phyloP scores from a whole-genome alignment of 1,140 invertebrate genomes.

The Drosophila varians region DNA sequence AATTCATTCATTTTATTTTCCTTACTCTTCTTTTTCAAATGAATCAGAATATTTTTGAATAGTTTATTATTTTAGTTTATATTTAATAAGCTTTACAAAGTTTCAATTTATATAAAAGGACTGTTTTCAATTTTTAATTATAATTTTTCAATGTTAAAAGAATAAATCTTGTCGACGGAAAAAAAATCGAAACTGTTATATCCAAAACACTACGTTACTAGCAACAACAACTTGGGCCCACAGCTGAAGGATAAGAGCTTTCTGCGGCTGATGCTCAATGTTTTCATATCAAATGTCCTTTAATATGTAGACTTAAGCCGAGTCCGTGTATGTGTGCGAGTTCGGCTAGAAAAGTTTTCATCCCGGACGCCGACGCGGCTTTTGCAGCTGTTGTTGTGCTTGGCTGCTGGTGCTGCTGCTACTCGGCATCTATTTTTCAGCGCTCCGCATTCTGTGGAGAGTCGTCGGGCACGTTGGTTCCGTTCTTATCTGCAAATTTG shows the following conservation, averaged over 20 bases:
- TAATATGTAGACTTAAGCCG: slow-evolving; percentile 14
- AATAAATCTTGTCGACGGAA: not conserved
- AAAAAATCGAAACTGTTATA: slow-evolving; percentile 37
- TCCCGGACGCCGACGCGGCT: slow-evolving; percentile 56
- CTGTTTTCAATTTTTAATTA: too few relatives aligned
- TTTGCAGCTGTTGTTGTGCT: slow-evolving; percentile 65
- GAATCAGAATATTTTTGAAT: too few relatives aligned
- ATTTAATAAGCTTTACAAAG: too few relatives aligned
- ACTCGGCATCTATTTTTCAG: slow-evolving; percentile 11
- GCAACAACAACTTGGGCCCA: slow-evolving; percentile 47
- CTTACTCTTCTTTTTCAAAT: too few relatives aligned
- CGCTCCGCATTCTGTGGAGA: slow-evolving; percentile 63
- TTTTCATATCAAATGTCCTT: slow-evolving; percentile 60
- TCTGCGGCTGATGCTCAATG: slow-evolving; percentile 35
- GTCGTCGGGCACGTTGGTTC: slow-evolving; percentile 58
- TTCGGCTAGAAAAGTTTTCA: slow-evolving; percentile 33
- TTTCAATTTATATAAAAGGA: too few relatives aligned
- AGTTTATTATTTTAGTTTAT: too few relatives aligned
- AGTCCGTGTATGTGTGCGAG: not conserved
- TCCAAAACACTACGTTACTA: slow-evolving; percentile 24
- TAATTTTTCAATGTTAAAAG: too few relatives aligned
- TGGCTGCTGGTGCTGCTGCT: slow-evolving; percentile 15
- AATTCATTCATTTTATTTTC: too few relatives aligned
- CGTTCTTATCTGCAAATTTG: slow-evolving; percentile 17
- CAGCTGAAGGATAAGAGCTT: slow-evolving; percentile 69